phyloP scores from a whole-genome alignment of 2,113 vertebrate genomes.

The Bubo bubo region DNA sequence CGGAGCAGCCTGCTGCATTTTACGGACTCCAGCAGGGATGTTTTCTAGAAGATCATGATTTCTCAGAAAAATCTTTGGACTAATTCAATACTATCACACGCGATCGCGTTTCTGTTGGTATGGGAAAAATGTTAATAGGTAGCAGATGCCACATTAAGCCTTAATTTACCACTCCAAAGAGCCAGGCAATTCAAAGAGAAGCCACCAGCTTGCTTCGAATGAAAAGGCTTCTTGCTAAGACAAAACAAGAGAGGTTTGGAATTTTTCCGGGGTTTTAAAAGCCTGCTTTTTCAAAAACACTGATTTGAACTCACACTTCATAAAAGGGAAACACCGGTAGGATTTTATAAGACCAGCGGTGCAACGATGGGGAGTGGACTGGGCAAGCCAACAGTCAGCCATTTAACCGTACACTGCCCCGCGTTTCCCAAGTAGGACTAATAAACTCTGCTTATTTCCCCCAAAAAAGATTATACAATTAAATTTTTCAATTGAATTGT shows the following conservation, averaged over 20 bases:
- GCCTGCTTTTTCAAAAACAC: background rate
- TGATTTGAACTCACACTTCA: background rate
- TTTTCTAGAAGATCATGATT: background rate
- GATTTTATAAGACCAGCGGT: background rate
- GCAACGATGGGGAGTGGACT: background rate
- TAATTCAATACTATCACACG: background rate
- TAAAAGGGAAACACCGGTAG: background rate
- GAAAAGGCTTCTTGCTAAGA: background rate
- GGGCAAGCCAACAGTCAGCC: background rate
- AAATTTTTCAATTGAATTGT: background rate
- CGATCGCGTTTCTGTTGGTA: background rate
- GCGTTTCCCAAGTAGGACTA: background rate
- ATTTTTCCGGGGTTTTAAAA: background rate
- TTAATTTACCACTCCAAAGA: background rate
- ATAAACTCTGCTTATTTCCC: background rate
- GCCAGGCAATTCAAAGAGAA: background rate
- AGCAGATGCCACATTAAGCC: conserved; percentile 19
- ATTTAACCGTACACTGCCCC: background rate
- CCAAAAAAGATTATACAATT: background rate
- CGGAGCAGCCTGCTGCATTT: fast-evolving
- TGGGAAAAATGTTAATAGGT: conserved; percentile 17
- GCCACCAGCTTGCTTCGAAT: background rate
- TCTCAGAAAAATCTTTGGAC: background rate
- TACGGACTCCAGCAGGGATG: background rate
- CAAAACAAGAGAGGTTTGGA: background rate